These are phyloP conservation scores for Halcyon smyrnensis DNA, from an alignment of 2,797 vertebrate species.

Conservation along the genomic window DNA sequence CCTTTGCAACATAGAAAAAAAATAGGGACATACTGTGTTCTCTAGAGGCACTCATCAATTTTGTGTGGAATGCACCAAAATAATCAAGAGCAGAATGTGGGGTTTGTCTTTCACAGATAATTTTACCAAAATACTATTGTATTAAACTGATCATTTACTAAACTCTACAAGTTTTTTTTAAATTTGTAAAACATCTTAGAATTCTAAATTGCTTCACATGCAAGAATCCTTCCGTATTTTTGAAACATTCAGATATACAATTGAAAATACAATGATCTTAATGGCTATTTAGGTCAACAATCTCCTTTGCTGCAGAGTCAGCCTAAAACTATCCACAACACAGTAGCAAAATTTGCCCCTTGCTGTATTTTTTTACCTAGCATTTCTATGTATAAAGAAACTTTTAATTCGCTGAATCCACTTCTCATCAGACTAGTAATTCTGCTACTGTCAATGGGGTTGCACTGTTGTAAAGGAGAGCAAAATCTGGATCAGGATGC, in stretches of 20 bases:
- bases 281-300: background rate
- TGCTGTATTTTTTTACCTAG: background rate
- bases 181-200: background rate
- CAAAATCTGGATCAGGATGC: conserved; percentile 49
- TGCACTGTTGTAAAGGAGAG: background rate
- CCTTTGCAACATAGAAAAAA: background rate
- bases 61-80: background rate
- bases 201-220: background rate
- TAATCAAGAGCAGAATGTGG: background rate
- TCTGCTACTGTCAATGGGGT: background rate
- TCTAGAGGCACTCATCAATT: background rate
- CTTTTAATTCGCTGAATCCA: background rate
- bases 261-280: background rate
- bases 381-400: background rate
- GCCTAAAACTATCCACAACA: background rate
- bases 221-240: background rate
- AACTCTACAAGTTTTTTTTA: background rate
- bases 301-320: background rate
- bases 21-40: background rate
- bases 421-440: background rate
- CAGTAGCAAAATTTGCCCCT: background rate
- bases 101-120: background rate
- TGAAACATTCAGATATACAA: background rate
- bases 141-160: background rate
- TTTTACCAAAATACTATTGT: background rate